phyloP scores from a whole-genome alignment of 35 echinoderm and acorn worm genomes.

The Chiridota heheva region DNA sequence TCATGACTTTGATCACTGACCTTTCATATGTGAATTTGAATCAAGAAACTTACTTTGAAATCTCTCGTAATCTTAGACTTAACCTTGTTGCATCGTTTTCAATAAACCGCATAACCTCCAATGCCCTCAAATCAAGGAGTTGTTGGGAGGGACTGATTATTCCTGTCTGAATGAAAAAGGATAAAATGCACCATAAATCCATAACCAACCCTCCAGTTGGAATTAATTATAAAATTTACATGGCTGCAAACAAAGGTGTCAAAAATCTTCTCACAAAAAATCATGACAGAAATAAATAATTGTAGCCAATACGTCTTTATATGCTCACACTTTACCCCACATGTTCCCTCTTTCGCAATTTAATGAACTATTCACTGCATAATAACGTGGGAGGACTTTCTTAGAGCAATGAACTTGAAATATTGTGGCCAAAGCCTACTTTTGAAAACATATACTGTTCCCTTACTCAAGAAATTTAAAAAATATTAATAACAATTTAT shows the following conservation, averaged over 20 bases:
- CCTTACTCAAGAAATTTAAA: background rate
- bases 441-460: background rate
- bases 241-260: too few species aligned
- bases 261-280: too few species aligned
- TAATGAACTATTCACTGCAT: too few species aligned
- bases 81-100: constrained; percentile 84
- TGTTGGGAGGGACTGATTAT: constrained; percentile 83
- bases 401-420: too few species aligned
- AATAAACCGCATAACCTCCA: constrained; percentile 79
- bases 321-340: too few species aligned
- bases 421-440: too few species aligned
- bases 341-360: too few species aligned
- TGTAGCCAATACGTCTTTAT: too few species aligned
- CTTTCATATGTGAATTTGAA: background rate
- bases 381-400: too few species aligned
- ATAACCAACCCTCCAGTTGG: background rate
- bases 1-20: background rate
- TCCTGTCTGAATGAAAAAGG: constrained; percentile 53
- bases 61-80: constrained; percentile 74
- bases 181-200: background rate
- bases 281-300: too few species aligned
- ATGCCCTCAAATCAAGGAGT: constrained; percentile 59
- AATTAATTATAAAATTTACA: background rate
- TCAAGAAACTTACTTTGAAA: constrained; percentile 90
- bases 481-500: background rate